Conservation (phyloP, 2,888 invertebrate genomes). For the Tricholauxania praeusta region DNA sequence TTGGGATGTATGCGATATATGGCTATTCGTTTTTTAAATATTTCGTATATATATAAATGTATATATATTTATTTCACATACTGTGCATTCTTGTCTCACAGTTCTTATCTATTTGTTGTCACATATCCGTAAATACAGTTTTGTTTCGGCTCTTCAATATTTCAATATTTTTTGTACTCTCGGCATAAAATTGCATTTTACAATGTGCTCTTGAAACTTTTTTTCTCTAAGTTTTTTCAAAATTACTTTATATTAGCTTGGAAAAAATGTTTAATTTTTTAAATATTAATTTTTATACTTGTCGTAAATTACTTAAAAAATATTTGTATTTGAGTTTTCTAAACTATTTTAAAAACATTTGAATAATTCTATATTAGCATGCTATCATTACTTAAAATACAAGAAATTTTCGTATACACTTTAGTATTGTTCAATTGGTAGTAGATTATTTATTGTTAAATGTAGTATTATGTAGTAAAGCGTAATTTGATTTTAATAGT, state of each 20-base stretch:
- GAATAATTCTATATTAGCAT: not conserved
- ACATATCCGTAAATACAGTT: not conserved
- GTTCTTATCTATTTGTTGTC: constrained; percentile 4
- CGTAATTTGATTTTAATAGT: not conserved
- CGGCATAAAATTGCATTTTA: constrained; percentile 65
- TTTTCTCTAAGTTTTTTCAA: not conserved
- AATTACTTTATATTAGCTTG: constrained; percentile 36
- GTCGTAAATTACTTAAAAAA: too few relatives aligned
- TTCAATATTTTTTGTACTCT: constrained; percentile 59
- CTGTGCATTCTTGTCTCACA: too few relatives aligned
- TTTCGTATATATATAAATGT: too few relatives aligned
- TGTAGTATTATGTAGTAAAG: not conserved
- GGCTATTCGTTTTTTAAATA: constrained; percentile 4
- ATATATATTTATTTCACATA: not conserved
- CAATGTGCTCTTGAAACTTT: constrained; percentile 59
- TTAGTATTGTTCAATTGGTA: not conserved
- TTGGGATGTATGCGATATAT: constrained; percentile 38
- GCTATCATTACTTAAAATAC: not conserved
- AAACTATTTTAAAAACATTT: not conserved
- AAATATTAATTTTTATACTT: constrained; percentile 1
- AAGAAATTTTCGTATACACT: constrained; percentile 6
- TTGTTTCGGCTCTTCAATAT: constrained; percentile 4
- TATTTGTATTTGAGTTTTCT: not conserved
- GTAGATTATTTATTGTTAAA: constrained; percentile 16
- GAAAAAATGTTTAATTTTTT: constrained; percentile 36